Evolutionary conservation across 2,888 invertebrate species (phyloP), one percentile per base, ranked within the genome.

Genomic region (Laspeyria flexula): DNA sequence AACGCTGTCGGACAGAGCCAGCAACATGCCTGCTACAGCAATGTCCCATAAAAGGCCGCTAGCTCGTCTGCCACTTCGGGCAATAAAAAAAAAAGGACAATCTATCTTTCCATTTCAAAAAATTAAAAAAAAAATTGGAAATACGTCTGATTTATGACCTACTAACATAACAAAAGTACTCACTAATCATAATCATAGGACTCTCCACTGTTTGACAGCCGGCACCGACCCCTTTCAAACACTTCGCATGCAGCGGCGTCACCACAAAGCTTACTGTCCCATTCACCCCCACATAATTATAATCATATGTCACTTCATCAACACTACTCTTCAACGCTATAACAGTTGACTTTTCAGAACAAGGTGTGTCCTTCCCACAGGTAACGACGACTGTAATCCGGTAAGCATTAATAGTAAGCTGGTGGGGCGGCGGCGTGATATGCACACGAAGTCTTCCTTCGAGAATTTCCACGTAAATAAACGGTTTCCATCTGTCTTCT

Each of bases 401-500:
- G 61, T 89, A 91, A 0, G 76, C 73, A 0, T 43, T 65, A 5
- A 92, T 84, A 0, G 75, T 80, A 0, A 92, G 64, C 10, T 83
- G 83, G 0, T 54, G 21, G 0, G 86, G 89, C 0, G 92, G 90
- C 0, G 89, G 85, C 71, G 83, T 77, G 11, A 91, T 83, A 47
- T 88, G 91, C 0, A 91, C 65, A 5, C 83, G 77, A 73, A 91
- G 79, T 0, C 71, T 75, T 5, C 60, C 77, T 0, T 81, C 79
- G 18, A 88, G 75, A 60, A 88, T 85, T 67, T 90, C 90, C 27
- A 91, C 85, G 61, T 91, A 92, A 1, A 88, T 82, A 51, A 92
- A 92, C 2, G 92, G 92, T 53, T 81, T 86, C 90, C 90, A 92
- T 54, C 80, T 75, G 16, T 77, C 75, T 55, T 80, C 84, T 0